Evolutionary conservation across 2,113 vertebrate genomes (phyloP), one percentile per base, ranked within the genome.

Genomic region (Phocoena phocoena): DNA sequence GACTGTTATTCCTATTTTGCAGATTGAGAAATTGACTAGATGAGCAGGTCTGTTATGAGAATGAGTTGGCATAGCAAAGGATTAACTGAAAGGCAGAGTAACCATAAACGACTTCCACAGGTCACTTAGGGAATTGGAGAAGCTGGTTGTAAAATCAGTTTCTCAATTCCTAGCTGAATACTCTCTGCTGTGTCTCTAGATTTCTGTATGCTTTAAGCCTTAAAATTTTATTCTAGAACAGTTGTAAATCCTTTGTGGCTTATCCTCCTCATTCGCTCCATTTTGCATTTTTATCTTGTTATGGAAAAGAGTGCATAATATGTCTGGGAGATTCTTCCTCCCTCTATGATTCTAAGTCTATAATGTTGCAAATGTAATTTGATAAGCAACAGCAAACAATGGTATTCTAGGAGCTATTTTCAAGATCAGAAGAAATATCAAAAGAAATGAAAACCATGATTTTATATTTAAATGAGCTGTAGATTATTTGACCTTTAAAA

Each of bases 381-480:
- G 68, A 96, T 93, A 88, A 96, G 63, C 63, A 83, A 58, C 25
- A 95, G 67, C 50, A 93, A 86, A 80, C 33, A 84, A 14, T 87
- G 23, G 20, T 77, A 44, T 55, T 53, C 41, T 82, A 71, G 63
- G 67, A 93, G n/a, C 33, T 82, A 10, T 36, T 92, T 96, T 88
- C 31, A 94, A 95, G 60, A 95, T 95, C 47, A 85, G 74, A 95
- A 88, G 20, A 96, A 58, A 92, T 21, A 38, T 13, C 50, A 62
- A 95, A 89, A 58, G 26, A 97, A 95, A 74, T 92, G 68, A 68
- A 97, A 96, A 86, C 62, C 18, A 44, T 80, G 70, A 62, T 91
- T 90, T 81, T 58, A 44, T 70, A 73, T 91, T 97, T 95, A 93
- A 96, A 85, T 87, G n/a, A 84, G 53, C 3, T 9, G 3, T 38